Percentiles rank a stretch among this genome's conserved stretches.
These are phyloP conservation scores for Drosophila helvetica DNA, from an alignment of 2,888 invertebrate species.

Conservation along the genomic window DNA sequence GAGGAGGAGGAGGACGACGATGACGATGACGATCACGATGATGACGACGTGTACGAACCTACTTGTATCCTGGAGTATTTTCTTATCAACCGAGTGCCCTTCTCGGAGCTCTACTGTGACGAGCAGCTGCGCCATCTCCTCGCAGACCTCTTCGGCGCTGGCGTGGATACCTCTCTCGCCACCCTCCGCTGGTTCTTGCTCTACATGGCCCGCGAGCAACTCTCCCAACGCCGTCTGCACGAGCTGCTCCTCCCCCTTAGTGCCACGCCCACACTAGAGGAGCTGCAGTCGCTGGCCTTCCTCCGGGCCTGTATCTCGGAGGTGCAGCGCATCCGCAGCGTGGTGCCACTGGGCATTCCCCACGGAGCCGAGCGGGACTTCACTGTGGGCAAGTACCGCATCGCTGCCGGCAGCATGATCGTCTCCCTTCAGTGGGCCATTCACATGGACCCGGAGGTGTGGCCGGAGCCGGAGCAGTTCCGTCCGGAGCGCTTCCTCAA, in stretches of 20 bases:
- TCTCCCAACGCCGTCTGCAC: constrained; percentile 85
- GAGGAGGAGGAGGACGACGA: neutral
- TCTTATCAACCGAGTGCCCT: constrained; percentile 85
- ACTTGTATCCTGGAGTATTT: constrained; percentile 87
- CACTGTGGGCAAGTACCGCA: constrained; percentile 86
- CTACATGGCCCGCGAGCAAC: constrained; percentile 89
- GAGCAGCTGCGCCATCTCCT: constrained; percentile 88
- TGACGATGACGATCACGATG: neutral
- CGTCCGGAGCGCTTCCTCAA: constrained; percentile 89
- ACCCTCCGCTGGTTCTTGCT: constrained; percentile 93
- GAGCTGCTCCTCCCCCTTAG: constrained; percentile 55
- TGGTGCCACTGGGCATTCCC: constrained; percentile 93
- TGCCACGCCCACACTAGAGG: constrained; percentile 60
- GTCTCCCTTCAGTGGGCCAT: constrained; percentile 92
- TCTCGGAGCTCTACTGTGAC: constrained; percentile 61
- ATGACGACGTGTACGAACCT: constrained; percentile 9
- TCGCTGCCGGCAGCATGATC: constrained; percentile 90
- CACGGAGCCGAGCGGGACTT: constrained; percentile 88
- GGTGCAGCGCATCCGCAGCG: constrained; percentile 90
- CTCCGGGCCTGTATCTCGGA: constrained; percentile 89
- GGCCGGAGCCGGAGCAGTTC: constrained; percentile 88
- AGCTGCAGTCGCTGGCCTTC: constrained; percentile 77
- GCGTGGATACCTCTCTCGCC: constrained; percentile 92
- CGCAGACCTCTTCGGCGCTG: constrained; percentile 94
- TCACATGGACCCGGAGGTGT: constrained; percentile 88